These are phyloP conservation scores for Phenganax subtilis DNA, from an alignment of 92 coral and sea anemone species.

Conservation along the genomic window DNA sequence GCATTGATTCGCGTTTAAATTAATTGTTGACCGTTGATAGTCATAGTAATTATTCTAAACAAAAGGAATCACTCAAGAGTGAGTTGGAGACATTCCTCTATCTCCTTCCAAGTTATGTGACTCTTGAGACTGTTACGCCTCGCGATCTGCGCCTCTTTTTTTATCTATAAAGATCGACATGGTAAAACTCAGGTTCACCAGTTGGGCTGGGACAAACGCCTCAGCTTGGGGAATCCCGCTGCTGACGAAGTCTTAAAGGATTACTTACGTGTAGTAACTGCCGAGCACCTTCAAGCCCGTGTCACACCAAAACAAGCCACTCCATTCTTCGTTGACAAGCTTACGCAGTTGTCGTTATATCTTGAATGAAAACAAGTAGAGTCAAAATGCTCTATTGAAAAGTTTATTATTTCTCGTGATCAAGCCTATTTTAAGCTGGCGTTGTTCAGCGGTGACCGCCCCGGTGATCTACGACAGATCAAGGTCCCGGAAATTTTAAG, in stretches of 20 bases:
- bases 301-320: conserved; percentile 52
- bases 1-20: conserved; percentile 35
- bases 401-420: conserved; percentile 51
- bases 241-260: conserved; percentile 48
- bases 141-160: conserved; percentile 17
- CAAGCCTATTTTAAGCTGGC: conserved; percentile 57
- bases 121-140: too few relatives aligned
- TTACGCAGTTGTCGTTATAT: too few relatives aligned
- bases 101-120: not conserved
- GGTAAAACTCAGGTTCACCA: conserved; percentile 38
- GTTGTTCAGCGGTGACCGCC: too few relatives aligned
- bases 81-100: conserved; percentile 43
- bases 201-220: too few relatives aligned
- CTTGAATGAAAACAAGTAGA: too few relatives aligned
- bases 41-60: conserved; percentile 38
- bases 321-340: too few relatives aligned
- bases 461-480: too few relatives aligned
- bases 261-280: conserved; percentile 38
- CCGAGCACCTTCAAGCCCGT: too few relatives aligned
- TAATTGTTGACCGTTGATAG: conserved; percentile 33
- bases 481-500: conserved; percentile 53
- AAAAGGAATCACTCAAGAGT: too few relatives aligned
- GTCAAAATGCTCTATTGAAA: conserved; percentile 39
- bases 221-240: too few relatives aligned
- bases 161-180: conserved; percentile 26